Base-by-base conservation (phyloP, 2,888 invertebrate species). In the Tipula confusa region DNA sequence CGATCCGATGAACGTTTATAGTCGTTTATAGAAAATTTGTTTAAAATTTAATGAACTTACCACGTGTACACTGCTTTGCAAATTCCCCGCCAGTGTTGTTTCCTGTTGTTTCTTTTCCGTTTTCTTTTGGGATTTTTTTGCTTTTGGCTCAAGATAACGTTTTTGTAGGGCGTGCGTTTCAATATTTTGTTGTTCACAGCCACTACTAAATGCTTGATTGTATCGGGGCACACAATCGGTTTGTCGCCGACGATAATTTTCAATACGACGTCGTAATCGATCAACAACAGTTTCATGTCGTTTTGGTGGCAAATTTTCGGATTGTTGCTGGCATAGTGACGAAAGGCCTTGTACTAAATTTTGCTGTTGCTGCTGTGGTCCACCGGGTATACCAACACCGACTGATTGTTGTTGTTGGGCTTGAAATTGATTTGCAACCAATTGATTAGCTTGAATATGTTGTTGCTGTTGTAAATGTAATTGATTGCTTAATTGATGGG, bases 101-200 rank as follows among this genome's bases (percentile, higher is more conserved):
- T 87, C 90, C 86, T 88, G 89, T 89, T 90, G 92, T 87, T 89
- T 92, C 91, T 92, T 92, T 89, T 93, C 93, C 88, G 94, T 95
- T 91, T 96, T 96, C 90, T 97, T 97, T 88, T 93, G 93, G 84
- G 95, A 94, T 86, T 95, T 94, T 90, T 97, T 97, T 86, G 96
- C 94, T 89, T 97, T 97, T 89, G 95, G 95, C 90, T 98, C 98
- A 87, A 97, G 92, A 90, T 94, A 97, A 85, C 96, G 93, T 90
- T 97, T 97, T 89, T 96, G 96, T 85, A 98, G 91, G 85, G 95
- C 93, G 86, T 94, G 92, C 43, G 97, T 97, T 89, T 97, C 97
- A 90, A 97, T 93, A 87, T 95, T 94, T 89, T 97, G 96, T 89
- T 97, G 97, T 88, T 97, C 97, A 91, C 96, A 96, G 85, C 95